These are phyloP conservation scores for Taenioides sp. DNA, from an alignment of 2,797 vertebrate genomes.

Conservation along the genomic window DNA sequence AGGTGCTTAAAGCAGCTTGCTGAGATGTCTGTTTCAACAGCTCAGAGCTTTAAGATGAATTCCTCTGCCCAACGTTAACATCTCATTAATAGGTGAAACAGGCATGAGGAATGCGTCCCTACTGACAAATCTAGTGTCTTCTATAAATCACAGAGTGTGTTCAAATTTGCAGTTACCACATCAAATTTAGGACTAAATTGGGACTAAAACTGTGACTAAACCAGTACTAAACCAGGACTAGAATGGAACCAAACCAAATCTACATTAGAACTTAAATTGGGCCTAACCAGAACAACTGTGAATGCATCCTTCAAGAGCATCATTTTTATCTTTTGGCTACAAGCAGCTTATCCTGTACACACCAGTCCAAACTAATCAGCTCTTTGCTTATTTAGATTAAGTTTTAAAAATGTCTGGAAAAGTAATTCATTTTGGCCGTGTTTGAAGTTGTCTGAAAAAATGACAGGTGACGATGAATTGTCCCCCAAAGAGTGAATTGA, in stretches of 20 bases:
- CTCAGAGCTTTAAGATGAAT: conserved; percentile 50
- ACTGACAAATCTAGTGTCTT: conserved; percentile 21
- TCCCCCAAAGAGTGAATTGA: conserved; percentile 85
- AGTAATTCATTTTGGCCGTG: conserved; percentile 60
- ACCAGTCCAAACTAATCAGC: conserved; percentile 37
- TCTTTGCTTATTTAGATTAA: conserved; percentile 45
- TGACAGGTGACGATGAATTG: conserved; percentile 73
- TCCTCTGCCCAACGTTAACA: conserved; percentile 45
- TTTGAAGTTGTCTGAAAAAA: conserved; percentile 71
- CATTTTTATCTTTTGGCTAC: conserved; percentile 24
- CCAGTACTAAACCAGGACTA: too few species aligned
- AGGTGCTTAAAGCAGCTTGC: conserved; percentile 55
- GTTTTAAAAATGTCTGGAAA: conserved; percentile 66
- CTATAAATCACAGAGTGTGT: conserved; percentile 39
- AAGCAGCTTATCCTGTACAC: conserved; percentile 30
- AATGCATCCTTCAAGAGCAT: not conserved
- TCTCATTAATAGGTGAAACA: conserved; percentile 52
- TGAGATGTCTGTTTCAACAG: conserved; percentile 64
- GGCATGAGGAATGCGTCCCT: conserved; percentile 27
- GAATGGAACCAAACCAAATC: too few species aligned
- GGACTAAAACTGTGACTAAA: too few species aligned
- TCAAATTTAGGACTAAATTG: too few species aligned
- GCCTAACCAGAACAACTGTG: too few species aligned
- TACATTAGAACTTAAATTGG: too few species aligned
- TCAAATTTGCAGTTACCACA: too few species aligned